Evolutionary conservation across 2,113 vertebrate species (phyloP), one percentile per base, ranked within the genome.

Genomic region (Bothrops jararaca): DNA sequence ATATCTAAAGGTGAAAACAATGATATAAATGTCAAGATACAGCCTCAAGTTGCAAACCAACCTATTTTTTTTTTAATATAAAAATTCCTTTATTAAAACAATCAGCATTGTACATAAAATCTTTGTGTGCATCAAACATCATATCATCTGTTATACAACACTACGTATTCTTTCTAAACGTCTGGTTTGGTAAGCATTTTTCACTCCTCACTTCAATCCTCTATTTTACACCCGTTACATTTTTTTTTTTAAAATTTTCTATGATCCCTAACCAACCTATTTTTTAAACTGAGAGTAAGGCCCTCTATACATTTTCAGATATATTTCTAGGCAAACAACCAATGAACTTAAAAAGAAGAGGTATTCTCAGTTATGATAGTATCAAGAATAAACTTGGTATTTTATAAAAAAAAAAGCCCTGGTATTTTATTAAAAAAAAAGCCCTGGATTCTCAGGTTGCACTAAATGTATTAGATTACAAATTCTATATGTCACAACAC

Each of bases 1-100:
- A 99, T 95, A 85, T 96, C 98, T 98, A 91, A 91, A 96, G 91
- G 57, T 92, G 90, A 1, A 92, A 39, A 29, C 91, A 91, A 39
- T 39, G 69, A 80, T 80, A 39, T 80, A 80, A 80, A 18, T 80
- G 34, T 88, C 48, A n/a, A 53, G 86, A 20, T 45, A 10, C 26
- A n/a, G 18, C 5, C 12, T 26, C 88, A 26, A 42, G 39, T 1
- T 48, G 24, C 22, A 89, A 89, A 42, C 12, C 89, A 34, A 74
- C 22, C 4, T 34, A 34, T 34, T 86, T 9, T 50, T 74, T 52
- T n/a, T n/a, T n/a, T n/a, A n/a, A n/a, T n/a, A n/a, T n/a, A n/a
- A n/a, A n/a, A n/a, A n/a, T n/a, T n/a, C n/a, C n/a, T n/a, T n/a
- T n/a, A n/a, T n/a, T n/a, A n/a, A n/a, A n/a, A n/a, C n/a, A n/a